These are phyloP conservation scores for Endotricha flammealis DNA, from an alignment of 2,888 invertebrate genomes.

Conservation along the genomic window DNA sequence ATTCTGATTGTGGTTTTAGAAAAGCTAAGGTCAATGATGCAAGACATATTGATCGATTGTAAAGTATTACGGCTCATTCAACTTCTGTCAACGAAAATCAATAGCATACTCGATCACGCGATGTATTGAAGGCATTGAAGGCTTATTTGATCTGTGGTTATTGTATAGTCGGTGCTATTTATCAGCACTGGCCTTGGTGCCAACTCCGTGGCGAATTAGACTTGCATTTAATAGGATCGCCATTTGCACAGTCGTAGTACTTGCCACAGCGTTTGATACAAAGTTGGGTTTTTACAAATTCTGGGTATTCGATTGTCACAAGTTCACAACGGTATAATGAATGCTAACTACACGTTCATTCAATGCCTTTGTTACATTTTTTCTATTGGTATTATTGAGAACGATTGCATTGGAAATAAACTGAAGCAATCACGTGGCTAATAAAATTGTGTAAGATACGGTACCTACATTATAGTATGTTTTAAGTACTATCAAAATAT, in stretches of 20 bases:
- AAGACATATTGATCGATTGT: constrained; percentile 23
- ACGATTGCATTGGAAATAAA: constrained; percentile 6
- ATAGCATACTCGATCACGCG: constrained; percentile 33
- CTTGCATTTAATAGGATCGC: constrained; percentile 45
- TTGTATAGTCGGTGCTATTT: constrained; percentile 53
- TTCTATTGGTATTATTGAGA: constrained; percentile 4
- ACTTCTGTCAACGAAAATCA: constrained; percentile 29
- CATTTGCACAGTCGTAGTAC: constrained; percentile 27
- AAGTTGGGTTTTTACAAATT: constrained; percentile 12
- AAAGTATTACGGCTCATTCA: constrained; percentile 15
- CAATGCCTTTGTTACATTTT: background rate
- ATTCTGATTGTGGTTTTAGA: background rate
- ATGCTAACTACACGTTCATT: background rate
- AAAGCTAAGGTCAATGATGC: constrained; percentile 8
- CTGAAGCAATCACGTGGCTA: background rate
- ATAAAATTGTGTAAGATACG: no score
- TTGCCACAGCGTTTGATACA: background rate
- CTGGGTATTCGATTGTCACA: constrained; percentile 21
- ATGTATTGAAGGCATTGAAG: constrained; percentile 37
- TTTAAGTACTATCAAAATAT: no score
- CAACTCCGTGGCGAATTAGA: constrained; percentile 55
- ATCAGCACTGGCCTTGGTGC: constrained; percentile 56
- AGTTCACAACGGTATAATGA: constrained; percentile 21
- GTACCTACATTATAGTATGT: no score
- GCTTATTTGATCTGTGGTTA: no score